phyloP scores from a whole-genome alignment of 2,888 invertebrate species.

The Aphodius granarius region DNA sequence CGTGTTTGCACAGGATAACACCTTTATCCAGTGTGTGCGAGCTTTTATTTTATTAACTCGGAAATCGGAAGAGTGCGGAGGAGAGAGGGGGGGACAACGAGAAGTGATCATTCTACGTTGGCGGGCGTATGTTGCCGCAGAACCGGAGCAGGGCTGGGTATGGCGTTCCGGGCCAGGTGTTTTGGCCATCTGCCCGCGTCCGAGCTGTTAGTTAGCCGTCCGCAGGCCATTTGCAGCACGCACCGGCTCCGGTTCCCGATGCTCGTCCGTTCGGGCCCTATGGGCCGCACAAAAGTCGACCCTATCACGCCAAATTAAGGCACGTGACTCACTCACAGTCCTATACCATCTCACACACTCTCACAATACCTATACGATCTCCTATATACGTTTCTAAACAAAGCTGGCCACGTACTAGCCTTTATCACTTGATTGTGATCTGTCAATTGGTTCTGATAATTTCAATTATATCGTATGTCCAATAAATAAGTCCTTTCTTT shows the following conservation, averaged over 20 bases:
- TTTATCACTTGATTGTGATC: background rate
- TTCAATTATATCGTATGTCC: too few species aligned
- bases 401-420: background rate
- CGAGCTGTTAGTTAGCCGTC: constrained; percentile 11
- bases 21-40: background rate
- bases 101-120: background rate
- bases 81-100: background rate
- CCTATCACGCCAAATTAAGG: background rate
- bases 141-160: background rate
- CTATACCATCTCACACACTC: background rate
- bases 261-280: background rate
- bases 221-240: background rate
- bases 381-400: background rate
- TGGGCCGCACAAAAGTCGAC: background rate
- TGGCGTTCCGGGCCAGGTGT: constrained; percentile 10
- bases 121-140: background rate
- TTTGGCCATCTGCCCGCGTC: constrained; percentile 14
- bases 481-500: too few species aligned
- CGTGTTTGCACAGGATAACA: background rate
- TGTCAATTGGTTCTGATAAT: background rate
- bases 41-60: background rate
- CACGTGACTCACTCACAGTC: background rate
- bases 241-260: background rate
- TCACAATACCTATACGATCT: background rate
- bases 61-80: background rate